These are phyloP conservation scores for Zootoca vivipara DNA, from an alignment of 2,113 vertebrate genomes.

Conservation along the genomic window DNA sequence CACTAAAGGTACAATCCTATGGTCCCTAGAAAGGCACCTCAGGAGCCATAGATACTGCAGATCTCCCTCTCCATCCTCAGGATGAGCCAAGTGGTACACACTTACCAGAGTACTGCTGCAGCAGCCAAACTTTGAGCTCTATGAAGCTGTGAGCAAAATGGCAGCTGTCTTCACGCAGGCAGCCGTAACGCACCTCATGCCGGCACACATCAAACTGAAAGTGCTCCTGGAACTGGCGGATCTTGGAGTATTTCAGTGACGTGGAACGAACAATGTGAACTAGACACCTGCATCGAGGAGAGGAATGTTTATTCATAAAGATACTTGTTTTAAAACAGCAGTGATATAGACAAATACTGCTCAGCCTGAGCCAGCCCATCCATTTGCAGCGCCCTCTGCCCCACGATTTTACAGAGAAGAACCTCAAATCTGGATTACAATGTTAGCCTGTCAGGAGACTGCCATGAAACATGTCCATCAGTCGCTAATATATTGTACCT, in stretches of 20 bases:
- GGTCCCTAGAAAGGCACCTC: neutral
- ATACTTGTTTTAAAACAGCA: neutral
- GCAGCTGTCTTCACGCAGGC: conserved; percentile 85
- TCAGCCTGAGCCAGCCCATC: neutral
- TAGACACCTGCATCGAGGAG: conserved; percentile 82
- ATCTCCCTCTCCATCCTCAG: neutral
- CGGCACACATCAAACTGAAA: conserved; percentile 89
- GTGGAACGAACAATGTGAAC: conserved; percentile 87
- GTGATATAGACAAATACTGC: neutral
- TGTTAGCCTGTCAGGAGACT: neutral
- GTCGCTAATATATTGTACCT: neutral
- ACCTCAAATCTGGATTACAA: neutral
- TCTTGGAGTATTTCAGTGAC: conserved; percentile 87
- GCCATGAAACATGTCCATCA: neutral
- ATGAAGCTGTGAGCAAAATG: conserved; percentile 90
- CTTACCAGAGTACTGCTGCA: conserved; percentile 89
- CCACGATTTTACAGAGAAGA: neutral
- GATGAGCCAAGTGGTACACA: neutral
- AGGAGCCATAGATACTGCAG: neutral
- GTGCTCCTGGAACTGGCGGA: conserved; percentile 85
- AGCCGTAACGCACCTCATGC: conserved; percentile 84
- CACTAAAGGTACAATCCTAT: neutral
- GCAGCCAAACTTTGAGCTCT: conserved; percentile 92
- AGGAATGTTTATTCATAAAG: neutral
- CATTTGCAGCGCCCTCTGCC: neutral